These are phyloP conservation scores for Coenonympha arcania DNA, from an alignment of 2,888 invertebrate species.

Conservation along the genomic window DNA sequence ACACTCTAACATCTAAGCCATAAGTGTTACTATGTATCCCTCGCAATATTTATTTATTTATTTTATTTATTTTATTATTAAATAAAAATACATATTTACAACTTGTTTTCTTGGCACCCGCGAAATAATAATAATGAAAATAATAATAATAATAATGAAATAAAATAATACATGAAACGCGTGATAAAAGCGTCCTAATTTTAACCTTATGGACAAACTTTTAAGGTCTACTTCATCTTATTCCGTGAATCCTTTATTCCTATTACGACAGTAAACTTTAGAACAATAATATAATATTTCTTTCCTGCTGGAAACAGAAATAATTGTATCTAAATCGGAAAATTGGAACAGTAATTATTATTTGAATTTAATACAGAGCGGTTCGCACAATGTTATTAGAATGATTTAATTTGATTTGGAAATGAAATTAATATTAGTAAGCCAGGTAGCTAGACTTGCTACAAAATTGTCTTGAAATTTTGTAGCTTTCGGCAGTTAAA, in stretches of 20 bases:
- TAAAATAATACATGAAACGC: background rate
- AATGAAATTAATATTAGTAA: background rate
- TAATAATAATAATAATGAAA: no score
- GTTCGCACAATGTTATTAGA: background rate
- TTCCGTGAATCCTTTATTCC: conserved; percentile 13
- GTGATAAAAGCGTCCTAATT: background rate
- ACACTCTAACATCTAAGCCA: conserved; percentile 1
- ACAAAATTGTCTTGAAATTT: background rate
- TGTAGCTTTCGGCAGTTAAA: background rate
- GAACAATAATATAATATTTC: no score
- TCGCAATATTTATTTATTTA: no score
- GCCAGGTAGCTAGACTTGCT: background rate
- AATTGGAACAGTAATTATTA: no score
- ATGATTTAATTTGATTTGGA: background rate
- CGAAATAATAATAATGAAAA: no score
- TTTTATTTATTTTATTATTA: no score
- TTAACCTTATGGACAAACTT: background rate
- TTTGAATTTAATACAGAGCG: background rate
- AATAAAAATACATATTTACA: no score
- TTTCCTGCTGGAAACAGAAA: background rate
- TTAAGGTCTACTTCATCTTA: background rate
- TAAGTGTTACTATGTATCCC: background rate
- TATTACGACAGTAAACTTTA: conserved; percentile 22
- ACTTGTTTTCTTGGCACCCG: no score
- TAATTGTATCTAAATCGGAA: background rate